Evolutionary conservation across 2,888 invertebrate species (phyloP).

Genomic region (Fissipunctia ypsillon): DNA sequence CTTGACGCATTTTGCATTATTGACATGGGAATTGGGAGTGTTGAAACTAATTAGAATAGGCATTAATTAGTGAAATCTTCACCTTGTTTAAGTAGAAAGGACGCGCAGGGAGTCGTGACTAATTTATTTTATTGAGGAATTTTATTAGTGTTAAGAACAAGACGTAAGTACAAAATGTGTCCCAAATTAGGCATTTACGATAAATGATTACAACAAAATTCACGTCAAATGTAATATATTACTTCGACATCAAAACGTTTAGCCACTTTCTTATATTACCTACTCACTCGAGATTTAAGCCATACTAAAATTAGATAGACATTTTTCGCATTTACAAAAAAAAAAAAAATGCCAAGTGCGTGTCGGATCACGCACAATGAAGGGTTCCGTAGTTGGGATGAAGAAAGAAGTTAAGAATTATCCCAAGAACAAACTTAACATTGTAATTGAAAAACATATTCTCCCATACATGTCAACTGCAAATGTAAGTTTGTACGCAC

Average conservation of each 20-base stretch:
- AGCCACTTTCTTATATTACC: not conserved
- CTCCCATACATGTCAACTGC: no score
- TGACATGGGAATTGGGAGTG: not conserved
- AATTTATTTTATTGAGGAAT: conserved; percentile 1
- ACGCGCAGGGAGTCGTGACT: not conserved
- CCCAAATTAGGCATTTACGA: not conserved
- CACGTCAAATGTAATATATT: no score
- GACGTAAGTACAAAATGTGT: not conserved
- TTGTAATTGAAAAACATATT: no score
- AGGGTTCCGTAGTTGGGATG: no score
- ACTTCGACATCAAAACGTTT: not conserved
- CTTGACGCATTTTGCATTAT: not conserved
- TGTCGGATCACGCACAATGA: no score
- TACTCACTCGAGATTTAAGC: not conserved
- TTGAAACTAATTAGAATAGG: conserved; percentile 8
- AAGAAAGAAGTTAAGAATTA: no score
- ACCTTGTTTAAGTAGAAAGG: not conserved
- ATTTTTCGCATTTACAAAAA: not conserved
- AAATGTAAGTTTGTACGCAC: no score
- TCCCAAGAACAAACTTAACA: no score
- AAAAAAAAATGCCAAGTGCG: not conserved
- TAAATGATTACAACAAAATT: not conserved
- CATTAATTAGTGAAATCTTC: conserved; percentile 8
- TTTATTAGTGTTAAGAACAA: not conserved
- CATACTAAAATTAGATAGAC: not conserved